A percentile compares a stretch with the other conserved stretches of the same genome.
phyloP scores from a whole-genome alignment of 2,797 vertebrate species.

The Xyrichtys novacula region DNA sequence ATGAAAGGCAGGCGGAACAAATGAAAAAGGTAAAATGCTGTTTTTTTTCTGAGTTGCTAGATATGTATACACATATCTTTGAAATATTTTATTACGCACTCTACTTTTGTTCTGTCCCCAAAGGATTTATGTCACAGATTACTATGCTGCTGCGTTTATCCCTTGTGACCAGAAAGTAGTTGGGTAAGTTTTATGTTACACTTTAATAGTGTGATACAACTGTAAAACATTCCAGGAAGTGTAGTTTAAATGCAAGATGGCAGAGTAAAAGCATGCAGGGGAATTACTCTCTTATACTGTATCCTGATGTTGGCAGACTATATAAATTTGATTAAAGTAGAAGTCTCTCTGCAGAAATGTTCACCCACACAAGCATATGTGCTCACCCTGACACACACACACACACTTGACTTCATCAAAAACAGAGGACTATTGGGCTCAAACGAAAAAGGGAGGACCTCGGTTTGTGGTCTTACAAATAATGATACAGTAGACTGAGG shows the following conservation, averaged over 20 bases:
- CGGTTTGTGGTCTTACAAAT: background rate
- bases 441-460: background rate
- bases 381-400: background rate
- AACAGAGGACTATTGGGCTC: background rate
- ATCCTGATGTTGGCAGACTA: background rate
- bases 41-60: background rate
- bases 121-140: constrained; percentile 26
- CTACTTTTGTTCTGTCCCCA: constrained; percentile 3
- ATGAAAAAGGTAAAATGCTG: background rate
- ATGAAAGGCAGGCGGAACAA: background rate
- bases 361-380: background rate
- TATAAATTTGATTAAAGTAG: constrained; percentile 6
- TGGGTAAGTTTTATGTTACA: constrained; percentile 31
- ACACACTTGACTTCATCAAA: background rate
- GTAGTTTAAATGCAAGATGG: constrained; percentile 5
- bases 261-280: constrained; percentile 15
- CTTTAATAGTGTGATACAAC: constrained; percentile 10
- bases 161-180: constrained; percentile 15
- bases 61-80: background rate
- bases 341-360: background rate
- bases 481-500: too few relatives aligned
- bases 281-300: constrained; percentile 4
- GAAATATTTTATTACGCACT: constrained; percentile 10
- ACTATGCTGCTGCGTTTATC: constrained; percentile 19
- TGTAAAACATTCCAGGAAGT: constrained; percentile 11